Base-by-base conservation (phyloP, 2,888 invertebrate genomes). In the Dinocampus coccinellae region DNA sequence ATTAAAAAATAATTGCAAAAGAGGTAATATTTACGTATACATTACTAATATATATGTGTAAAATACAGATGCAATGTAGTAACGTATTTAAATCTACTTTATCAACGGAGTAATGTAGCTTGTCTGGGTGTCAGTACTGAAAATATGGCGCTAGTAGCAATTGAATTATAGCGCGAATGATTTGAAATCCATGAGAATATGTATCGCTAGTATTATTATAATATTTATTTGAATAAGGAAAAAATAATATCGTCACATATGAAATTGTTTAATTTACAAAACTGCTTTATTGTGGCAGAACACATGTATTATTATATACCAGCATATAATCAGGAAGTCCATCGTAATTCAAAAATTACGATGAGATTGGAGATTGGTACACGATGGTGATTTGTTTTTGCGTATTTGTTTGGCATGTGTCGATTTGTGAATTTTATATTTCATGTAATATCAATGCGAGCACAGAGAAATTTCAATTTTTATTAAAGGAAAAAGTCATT, bases 281-380 rank as follows among this genome's bases (percentile, higher is more conserved):
- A 85, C 85, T 86, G 86, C 85, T 86, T 85, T 86, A 86, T 86
- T 86, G 85, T 85, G 85, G 86, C 86, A 85, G 85, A 85, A 85
- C 86, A 86, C 86, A 86, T 83, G 85, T 85, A 84, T 84, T 82
- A 83, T 84, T 78, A 84, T 81, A 81, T 82, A 85, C 81, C 84
- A 85, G 85, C 85, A 83, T 85, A 85, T 85, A 84, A 85, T 85
- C 81, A 83, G 82, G 83, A 83, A 85, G 81, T 85, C 80, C 82
- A 84, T 84, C 81, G 81, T 85, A 84, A 83, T 85, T 85, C 82
- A 83, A 83, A 84, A 85, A 84, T 85, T 82, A 84, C 82, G 79
- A 84, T 85, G 81, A 81, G 82, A 82, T 84, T 80, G 79, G 78
- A 81, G 77, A 77, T 83, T 81, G 79, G 80, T 83, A 83, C 80